phyloP scores from a whole-genome alignment of 2,888 invertebrate genomes.

The Drosophila glabriapex region DNA sequence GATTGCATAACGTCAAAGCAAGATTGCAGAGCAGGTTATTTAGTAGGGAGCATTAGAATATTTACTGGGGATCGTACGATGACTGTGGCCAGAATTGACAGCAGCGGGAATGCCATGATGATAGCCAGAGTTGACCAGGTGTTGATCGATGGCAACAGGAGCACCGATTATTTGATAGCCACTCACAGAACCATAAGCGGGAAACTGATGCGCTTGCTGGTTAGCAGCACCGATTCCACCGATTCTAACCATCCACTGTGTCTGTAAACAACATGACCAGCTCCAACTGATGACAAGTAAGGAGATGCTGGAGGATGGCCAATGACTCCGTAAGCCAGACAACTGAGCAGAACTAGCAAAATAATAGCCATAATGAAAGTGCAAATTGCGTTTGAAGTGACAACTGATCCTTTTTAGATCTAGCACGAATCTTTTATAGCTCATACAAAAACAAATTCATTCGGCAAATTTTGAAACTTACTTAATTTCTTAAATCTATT shows the following conservation, averaged over 20 bases:
- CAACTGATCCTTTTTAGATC: too few species aligned
- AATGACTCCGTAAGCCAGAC: conserved; percentile 20
- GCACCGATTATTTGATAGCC: neutral
- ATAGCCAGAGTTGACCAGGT: neutral
- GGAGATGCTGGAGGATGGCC: conserved; percentile 21
- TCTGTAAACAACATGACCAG: neutral
- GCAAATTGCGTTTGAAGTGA: too few species aligned
- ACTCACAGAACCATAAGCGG: neutral
- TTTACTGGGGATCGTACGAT: conserved; percentile 1
- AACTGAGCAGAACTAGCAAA: conserved; percentile 24
- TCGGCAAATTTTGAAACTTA: neutral
- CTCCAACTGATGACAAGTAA: too few species aligned
- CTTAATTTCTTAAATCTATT: too few species aligned
- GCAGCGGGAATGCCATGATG: conserved; percentile 7
- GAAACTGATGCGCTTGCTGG: conserved; percentile 1
- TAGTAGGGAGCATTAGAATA: conserved; percentile 26
- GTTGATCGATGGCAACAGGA: conserved; percentile 8
- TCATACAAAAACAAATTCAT: too few species aligned
- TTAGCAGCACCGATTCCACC: neutral
- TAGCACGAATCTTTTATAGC: too few species aligned
- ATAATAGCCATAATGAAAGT: too few species aligned
- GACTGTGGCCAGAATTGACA: neutral
- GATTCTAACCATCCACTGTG: neutral
- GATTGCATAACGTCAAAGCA: neutral
- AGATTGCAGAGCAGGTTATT: neutral